Base-by-base conservation (phyloP, 2,797 vertebrate genomes). In the Muscicapa striata region DNA sequence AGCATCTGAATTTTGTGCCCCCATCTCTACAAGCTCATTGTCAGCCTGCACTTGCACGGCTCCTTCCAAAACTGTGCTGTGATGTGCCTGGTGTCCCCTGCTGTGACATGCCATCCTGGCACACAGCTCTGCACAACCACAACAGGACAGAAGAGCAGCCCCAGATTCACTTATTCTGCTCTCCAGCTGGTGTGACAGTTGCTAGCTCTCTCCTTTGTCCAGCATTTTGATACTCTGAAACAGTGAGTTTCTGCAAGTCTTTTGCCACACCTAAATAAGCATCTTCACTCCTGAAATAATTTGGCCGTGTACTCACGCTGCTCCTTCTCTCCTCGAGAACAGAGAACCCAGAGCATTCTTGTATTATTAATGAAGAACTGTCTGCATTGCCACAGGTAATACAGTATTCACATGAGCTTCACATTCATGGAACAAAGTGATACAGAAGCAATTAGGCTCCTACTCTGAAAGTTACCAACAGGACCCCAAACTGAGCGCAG, bases 341-440 rank as follows among this genome's bases (percentile, higher is more conserved):
- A 92, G 70, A 87, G 89, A 93, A 63, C 40, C 19, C 63, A 57
- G 46, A 63, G 41, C 41, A 64, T 67, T 88, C 29, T 73, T 90
- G 32, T 84, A 94, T 78, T 85, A 93, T 90, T 94, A 88, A 94
- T 78, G 73, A 89, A 85, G 69, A 49, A 75, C 80, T 79, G 75
- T 87, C 81, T 94, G 69, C 73, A 81, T 81, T 91, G 89, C 87
- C 88, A 95, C 74, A 94, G 83, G 77, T 94, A 91, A 88, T 55
- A 67, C 24, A 59, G 58, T 52, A 89, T 59, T 90, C 77, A 73
- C 63, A 57, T 6, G 32, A 93, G 77, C 55, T 81, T 81, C 80
- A 69, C n/a, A 67, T 82, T 82, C 84, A 54, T 24, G 32, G 43
- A 81, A 90, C n/a, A 86, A 95, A 87, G 49, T 38, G 36, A 89